Evolutionary conservation across 2,888 invertebrate species (phyloP).

Genomic region (Anticlea derivata): DNA sequence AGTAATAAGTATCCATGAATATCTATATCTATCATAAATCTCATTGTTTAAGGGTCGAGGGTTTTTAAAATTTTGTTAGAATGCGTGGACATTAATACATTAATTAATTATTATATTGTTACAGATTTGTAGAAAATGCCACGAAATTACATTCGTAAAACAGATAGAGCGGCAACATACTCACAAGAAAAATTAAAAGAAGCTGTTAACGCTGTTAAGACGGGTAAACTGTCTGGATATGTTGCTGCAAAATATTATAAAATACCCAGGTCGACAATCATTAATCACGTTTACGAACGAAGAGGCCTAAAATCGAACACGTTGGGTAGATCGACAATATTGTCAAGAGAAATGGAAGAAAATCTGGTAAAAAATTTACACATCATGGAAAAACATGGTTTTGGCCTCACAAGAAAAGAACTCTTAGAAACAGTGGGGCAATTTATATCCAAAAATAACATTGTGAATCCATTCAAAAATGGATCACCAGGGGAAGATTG

Average conservation of each 20-base stretch:
- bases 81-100: too few species aligned
- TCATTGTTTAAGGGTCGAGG: too few species aligned
- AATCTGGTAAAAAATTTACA: background rate
- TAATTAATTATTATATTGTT: background rate
- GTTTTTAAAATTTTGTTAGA: too few species aligned
- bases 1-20: too few species aligned
- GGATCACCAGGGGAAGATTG: background rate
- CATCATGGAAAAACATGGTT: constrained; percentile 2
- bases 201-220: constrained; percentile 21
- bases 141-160: constrained; percentile 17
- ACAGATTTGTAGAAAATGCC: constrained; percentile 11
- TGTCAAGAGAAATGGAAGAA: background rate
- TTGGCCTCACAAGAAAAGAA: constrained; percentile 5
- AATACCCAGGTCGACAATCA: constrained; percentile 26
- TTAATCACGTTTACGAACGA: constrained; percentile 14
- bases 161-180: constrained; percentile 5
- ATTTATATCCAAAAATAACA: constrained; percentile 1
- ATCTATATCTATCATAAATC: too few species aligned
- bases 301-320: background rate
- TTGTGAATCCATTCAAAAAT: constrained; percentile 2
- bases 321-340: background rate
- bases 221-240: constrained; percentile 20
- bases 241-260: constrained; percentile 22
- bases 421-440: constrained; percentile 1
- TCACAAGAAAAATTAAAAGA: constrained; percentile 22